phyloP scores from a whole-genome alignment of 2,888 invertebrate genomes.

The Lutraria lutraria region DNA sequence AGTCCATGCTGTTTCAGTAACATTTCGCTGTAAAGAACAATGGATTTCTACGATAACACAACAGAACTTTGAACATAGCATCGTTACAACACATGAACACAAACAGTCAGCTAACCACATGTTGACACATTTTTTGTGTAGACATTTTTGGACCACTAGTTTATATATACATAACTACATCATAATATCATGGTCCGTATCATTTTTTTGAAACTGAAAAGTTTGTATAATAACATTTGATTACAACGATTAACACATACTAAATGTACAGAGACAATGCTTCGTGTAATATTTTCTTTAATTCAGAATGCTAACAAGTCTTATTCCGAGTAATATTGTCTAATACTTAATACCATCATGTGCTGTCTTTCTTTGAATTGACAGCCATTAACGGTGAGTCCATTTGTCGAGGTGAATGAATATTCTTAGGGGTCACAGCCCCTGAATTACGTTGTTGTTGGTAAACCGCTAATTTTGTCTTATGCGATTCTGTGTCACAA shows the following conservation, averaged over 20 bases:
- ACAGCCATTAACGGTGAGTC: neutral
- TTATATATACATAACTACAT: slow-evolving; percentile 19
- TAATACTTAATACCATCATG: neutral
- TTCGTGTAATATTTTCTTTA: neutral
- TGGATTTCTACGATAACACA: slow-evolving; percentile 22
- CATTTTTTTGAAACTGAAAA: slow-evolving; percentile 1
- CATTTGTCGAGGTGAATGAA: slow-evolving; percentile 42
- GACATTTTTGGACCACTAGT: slow-evolving; percentile 14
- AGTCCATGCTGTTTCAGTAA: slow-evolving; percentile 22
- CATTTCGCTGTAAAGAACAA: slow-evolving; percentile 29
- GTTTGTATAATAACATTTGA: slow-evolving; percentile 6
- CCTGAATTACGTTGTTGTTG: slow-evolving; percentile 66
- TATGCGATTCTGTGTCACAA: slow-evolving; percentile 83
- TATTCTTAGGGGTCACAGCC: slow-evolving; percentile 35
- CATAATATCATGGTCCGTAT: slow-evolving; percentile 9
- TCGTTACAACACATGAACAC: neutral
- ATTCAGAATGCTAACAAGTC: neutral
- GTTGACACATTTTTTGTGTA: slow-evolving; percentile 2
- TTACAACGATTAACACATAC: slow-evolving; percentile 3
- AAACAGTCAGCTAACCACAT: neutral
- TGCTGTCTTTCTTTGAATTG: slow-evolving; percentile 5
- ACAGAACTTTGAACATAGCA: neutral
- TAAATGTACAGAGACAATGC: slow-evolving; percentile 4
- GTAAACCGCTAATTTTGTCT: slow-evolving; percentile 71
- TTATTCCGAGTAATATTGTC: neutral